Evolutionary conservation across 2,113 vertebrate species (phyloP).

Genomic region (Scopus umbretta): DNA sequence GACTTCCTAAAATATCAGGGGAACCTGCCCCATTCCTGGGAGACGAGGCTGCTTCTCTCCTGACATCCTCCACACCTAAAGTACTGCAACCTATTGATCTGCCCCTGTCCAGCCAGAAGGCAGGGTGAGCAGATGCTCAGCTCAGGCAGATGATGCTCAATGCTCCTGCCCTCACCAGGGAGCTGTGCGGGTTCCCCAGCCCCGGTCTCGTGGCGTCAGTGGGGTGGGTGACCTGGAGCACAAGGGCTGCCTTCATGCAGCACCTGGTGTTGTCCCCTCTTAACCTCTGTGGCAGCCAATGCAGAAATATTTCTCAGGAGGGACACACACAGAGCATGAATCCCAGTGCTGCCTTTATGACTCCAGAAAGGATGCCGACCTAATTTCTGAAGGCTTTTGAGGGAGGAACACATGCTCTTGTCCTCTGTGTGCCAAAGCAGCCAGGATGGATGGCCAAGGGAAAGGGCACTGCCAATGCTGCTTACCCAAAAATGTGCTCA

Average conservation of each 20-base stretch:
- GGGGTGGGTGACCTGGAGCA: fast-evolving
- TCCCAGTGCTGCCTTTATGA: not conserved
- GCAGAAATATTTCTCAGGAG: not conserved
- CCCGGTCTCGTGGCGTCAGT: fast-evolving
- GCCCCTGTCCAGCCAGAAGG: not conserved
- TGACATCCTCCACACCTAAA: not conserved
- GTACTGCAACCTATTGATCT: not conserved
- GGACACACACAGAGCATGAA: not conserved
- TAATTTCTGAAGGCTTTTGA: not conserved
- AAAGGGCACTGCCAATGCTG: not conserved
- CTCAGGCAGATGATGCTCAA: not conserved
- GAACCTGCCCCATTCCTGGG: not conserved
- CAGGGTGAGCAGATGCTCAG: not conserved
- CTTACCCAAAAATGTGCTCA: not conserved
- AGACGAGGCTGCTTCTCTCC: not conserved
- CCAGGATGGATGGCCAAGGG: fast-evolving
- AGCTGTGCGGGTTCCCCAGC: fast-evolving
- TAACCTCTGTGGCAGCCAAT: not conserved
- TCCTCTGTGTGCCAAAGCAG: not conserved
- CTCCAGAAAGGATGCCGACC: not conserved
- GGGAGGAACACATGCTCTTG: not conserved
- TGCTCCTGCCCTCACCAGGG: not conserved
- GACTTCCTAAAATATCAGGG: not conserved
- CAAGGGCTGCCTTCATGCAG: not conserved
- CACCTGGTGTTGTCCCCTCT: not conserved